Evolutionary conservation across 2,888 invertebrate species (phyloP).

Genomic region (Orthonevra nobilis): DNA sequence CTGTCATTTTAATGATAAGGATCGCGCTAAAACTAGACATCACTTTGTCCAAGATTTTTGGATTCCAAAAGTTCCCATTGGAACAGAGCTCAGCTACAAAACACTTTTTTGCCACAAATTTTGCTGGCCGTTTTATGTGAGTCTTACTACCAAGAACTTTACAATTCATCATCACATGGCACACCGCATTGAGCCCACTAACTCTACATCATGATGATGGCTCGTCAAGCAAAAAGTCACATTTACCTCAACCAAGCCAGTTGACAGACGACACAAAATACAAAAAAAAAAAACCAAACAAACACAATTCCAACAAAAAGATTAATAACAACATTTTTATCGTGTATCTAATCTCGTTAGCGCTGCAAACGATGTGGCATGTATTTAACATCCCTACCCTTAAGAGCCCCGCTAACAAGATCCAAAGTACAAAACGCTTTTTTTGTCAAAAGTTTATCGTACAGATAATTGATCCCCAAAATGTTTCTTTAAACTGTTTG

Average conservation of each 20-base stretch:
- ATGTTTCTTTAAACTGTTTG: constrained; percentile 60
- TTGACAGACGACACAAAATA: constrained; percentile 45
- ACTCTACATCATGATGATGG: constrained; percentile 46
- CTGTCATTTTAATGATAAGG: no score
- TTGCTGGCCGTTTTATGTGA: no score
- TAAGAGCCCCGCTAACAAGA: constrained; percentile 62
- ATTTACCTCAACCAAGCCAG: constrained; percentile 58
- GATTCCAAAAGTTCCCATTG: no score
- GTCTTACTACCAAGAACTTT: no score
- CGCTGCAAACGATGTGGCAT: constrained; percentile 46
- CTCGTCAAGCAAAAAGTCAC: constrained; percentile 44
- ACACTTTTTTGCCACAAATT: no score
- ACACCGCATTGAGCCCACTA: neutral
- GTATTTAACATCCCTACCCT: constrained; percentile 22
- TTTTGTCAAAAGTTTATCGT: constrained; percentile 67
- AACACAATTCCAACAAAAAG: constrained; percentile 44
- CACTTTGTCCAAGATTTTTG: no score
- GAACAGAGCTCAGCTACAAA: no score
- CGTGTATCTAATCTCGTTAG: constrained; percentile 69
- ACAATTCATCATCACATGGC: no score
- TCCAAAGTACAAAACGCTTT: constrained; percentile 57
- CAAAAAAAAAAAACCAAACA: constrained; percentile 1
- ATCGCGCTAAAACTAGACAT: no score
- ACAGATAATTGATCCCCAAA: constrained; percentile 66
- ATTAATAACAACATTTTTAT: constrained; percentile 67